A percentile compares a stretch with the other conserved stretches of the same genome.
These are phyloP conservation scores for Sinella curviseta DNA, from an alignment of 1,140 invertebrate genomes.

Conservation along the genomic window DNA sequence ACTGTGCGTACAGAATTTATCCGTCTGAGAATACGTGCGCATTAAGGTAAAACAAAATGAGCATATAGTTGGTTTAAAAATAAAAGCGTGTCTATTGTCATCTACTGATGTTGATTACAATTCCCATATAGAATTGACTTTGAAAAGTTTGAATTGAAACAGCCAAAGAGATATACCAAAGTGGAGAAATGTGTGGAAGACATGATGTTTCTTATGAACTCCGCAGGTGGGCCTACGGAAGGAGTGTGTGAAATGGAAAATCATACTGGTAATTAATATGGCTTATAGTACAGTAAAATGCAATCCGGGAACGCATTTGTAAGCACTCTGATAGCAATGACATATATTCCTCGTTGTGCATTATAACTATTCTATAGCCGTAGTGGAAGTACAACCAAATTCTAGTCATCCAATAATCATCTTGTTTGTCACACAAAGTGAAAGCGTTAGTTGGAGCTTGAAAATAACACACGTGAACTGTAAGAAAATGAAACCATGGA, in stretches of 20 bases:
- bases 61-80: not conserved
- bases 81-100: too few relatives aligned
- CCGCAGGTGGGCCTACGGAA: slow-evolving; percentile 53
- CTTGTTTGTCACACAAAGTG: slow-evolving; percentile 53
- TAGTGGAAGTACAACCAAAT: slow-evolving; percentile 52
- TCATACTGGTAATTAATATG: slow-evolving; percentile 53
- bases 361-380: slow-evolving; percentile 48
- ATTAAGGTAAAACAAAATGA: slow-evolving; percentile 50
- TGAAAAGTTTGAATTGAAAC: slow-evolving; percentile 25
- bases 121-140: slow-evolving; percentile 43
- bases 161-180: slow-evolving; percentile 24
- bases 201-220: slow-evolving; percentile 54
- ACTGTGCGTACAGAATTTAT: slow-evolving; percentile 53
- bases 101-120: too few relatives aligned
- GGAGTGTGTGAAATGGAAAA: slow-evolving; percentile 53
- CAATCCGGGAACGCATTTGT: too few relatives aligned
- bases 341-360: not conserved
- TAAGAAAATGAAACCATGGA: slow-evolving; percentile 46
- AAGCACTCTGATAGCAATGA: not conserved
- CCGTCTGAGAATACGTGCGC: slow-evolving; percentile 52
- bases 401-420: slow-evolving; percentile 53
- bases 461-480: slow-evolving; percentile 54
- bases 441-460: slow-evolving; percentile 52
- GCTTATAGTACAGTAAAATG: too few relatives aligned
- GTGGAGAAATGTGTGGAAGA: slow-evolving; percentile 46